Conservation (phyloP, 2,113 vertebrate genomes). For the Isichthys henryi region DNA sequence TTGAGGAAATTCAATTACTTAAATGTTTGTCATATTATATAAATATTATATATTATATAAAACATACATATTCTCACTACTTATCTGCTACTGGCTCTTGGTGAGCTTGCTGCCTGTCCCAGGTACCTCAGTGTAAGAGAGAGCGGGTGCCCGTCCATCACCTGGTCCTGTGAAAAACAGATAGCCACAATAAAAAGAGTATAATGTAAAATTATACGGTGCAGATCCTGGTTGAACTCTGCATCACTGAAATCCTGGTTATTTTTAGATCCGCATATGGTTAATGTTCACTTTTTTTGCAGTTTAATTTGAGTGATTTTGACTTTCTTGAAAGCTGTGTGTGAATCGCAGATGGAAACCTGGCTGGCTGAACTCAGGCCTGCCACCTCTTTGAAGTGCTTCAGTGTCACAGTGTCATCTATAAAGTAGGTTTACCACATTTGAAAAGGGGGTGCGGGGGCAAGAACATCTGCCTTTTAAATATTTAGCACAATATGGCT, state of each 20-base stretch:
- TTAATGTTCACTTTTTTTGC: neutral
- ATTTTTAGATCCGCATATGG: neutral
- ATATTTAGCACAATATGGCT: neutral
- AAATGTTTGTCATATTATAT: neutral
- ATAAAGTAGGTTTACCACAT: neutral
- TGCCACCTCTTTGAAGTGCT: neutral
- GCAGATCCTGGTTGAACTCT: neutral
- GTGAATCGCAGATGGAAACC: neutral
- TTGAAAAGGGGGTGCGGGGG: neutral
- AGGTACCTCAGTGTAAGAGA: neutral
- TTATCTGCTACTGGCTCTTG: neutral
- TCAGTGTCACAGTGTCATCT: neutral
- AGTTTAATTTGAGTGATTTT: neutral
- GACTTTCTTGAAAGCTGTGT: neutral
- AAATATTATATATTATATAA: neutral
- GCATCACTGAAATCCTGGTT: neutral
- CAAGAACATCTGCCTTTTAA: neutral
- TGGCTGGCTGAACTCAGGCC: neutral
- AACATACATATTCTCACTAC: neutral
- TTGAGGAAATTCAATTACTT: neutral
- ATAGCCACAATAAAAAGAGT: neutral
- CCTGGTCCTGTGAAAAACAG: neutral
- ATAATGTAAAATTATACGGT: neutral
- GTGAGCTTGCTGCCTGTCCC: neutral
- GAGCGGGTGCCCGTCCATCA: neutral